Evolutionary conservation across 37 sponge, comb jelly and placozoan species (phyloP).

Genomic region (Agelas oroides): DNA sequence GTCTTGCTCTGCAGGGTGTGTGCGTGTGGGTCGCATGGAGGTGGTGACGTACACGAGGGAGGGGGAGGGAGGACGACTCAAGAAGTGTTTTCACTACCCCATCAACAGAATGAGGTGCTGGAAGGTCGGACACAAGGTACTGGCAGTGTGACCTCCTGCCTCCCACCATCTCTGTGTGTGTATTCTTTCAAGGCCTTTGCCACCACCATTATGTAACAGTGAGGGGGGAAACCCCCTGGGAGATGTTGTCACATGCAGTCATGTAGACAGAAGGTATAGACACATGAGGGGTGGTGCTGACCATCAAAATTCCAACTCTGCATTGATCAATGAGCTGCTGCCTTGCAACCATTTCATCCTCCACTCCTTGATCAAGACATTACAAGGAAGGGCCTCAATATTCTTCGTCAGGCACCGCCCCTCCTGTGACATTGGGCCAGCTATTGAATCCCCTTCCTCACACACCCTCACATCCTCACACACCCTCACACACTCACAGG

Average conservation of each 20-base stretch:
- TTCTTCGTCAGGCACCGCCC: not conserved
- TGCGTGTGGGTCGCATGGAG: conserved; percentile 44
- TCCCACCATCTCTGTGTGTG: not conserved
- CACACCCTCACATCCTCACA: not conserved
- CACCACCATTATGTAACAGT: no score
- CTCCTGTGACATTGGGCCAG: no score
- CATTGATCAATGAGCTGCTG: no score
- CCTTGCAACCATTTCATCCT: no score
- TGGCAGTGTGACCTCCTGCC: not conserved
- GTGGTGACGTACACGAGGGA: conserved; percentile 37
- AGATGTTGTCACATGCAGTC: no score
- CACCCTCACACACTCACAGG: not conserved
- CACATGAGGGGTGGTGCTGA: no score
- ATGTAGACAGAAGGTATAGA: not conserved
- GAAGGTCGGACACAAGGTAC: conserved; percentile 52
- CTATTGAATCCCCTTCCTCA: no score
- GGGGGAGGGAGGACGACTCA: not conserved
- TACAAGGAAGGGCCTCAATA: no score
- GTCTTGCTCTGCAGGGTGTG: not conserved
- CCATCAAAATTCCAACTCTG: no score
- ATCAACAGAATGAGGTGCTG: conserved; percentile 59
- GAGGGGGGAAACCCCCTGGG: no score
- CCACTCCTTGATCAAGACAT: no score
- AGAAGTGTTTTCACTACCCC: conserved; percentile 6
- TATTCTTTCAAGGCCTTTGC: no score